These are phyloP conservation scores for Zygogramma bicolorata DNA, from an alignment of 2,888 invertebrate species.

Conservation along the genomic window DNA sequence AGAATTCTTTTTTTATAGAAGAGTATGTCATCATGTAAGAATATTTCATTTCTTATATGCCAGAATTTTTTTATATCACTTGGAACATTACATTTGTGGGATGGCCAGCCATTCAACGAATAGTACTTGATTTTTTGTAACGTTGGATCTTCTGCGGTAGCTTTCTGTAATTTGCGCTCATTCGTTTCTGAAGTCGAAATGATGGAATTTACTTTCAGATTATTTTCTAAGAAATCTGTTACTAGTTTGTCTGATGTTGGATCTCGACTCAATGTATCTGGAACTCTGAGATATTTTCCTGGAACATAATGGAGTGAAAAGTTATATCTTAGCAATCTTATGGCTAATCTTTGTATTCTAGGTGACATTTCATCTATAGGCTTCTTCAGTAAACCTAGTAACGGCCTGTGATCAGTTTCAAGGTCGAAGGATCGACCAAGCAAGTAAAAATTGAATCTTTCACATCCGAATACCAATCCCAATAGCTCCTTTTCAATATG, in stretches of 20 bases:
- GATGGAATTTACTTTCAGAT: slow-evolving; percentile 25
- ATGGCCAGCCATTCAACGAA: slow-evolving; percentile 30
- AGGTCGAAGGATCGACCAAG: slow-evolving; percentile 20
- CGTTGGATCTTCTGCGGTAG: not conserved
- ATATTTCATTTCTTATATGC: slow-evolving; percentile 24
- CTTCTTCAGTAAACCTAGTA: slow-evolving; percentile 45
- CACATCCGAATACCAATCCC: too few relatives aligned
- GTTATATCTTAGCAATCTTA: slow-evolving; percentile 39
- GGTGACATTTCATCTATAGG: slow-evolving; percentile 45
- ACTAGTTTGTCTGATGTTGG: slow-evolving; percentile 14
- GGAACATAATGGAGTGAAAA: slow-evolving; percentile 42
- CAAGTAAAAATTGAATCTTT: slow-evolving; percentile 43
- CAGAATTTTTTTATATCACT: slow-evolving; percentile 24
- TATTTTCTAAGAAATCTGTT: slow-evolving; percentile 28
- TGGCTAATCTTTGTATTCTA: slow-evolving; percentile 40
- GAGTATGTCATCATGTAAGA: slow-evolving; percentile 4
- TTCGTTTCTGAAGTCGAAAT: slow-evolving; percentile 26
- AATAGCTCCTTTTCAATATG: not conserved
- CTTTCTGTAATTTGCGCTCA: slow-evolving; percentile 13
- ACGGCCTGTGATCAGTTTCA: slow-evolving; percentile 45
- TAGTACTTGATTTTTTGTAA: slow-evolving; percentile 28
- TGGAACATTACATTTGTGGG: slow-evolving; percentile 23
- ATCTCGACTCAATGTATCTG: slow-evolving; percentile 38
- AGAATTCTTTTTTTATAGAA: slow-evolving; percentile 27
- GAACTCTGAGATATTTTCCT: slow-evolving; percentile 34